Conservation (phyloP, 2,888 invertebrate species). For the Caenorhabditis plicata region DNA sequence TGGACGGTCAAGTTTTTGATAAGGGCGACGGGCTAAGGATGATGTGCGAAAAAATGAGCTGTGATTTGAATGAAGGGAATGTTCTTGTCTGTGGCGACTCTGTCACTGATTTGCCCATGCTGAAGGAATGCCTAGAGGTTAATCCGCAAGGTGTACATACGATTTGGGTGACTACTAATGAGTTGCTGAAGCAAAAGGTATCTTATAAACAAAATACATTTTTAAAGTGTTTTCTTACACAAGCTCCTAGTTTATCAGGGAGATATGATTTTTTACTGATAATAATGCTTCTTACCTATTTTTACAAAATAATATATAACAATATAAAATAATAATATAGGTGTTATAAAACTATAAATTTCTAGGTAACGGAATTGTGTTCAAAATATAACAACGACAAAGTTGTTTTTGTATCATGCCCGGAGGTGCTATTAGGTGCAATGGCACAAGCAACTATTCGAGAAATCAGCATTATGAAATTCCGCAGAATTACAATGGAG, state of each 20-base stretch:
- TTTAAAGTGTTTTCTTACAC: too few relatives aligned
- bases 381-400: conserved; percentile 54
- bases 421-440: conserved; percentile 64
- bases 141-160: conserved; percentile 60
- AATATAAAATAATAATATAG: neutral
- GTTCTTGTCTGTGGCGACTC: conserved; percentile 65
- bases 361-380: conserved; percentile 60
- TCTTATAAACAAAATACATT: too few relatives aligned
- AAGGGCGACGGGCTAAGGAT: conserved; percentile 64
- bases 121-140: conserved; percentile 56
- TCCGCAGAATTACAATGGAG: conserved; percentile 16
- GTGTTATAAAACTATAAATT: neutral
- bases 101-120: conserved; percentile 64
- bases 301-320: neutral
- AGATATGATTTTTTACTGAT: too few relatives aligned
- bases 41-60: conserved; percentile 54
- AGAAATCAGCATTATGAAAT: conserved; percentile 55
- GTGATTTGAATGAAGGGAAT: conserved; percentile 58
- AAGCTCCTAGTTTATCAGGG: too few relatives aligned
- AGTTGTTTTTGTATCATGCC: conserved; percentile 63
- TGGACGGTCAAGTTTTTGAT: conserved; percentile 59
- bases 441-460: conserved; percentile 66
- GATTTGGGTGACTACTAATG: conserved; percentile 61
- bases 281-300: too few relatives aligned
- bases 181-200: conserved; percentile 47